Evolutionary conservation across 2,888 invertebrate species (phyloP).

Genomic region (Steinernema hermaphroditum): DNA sequence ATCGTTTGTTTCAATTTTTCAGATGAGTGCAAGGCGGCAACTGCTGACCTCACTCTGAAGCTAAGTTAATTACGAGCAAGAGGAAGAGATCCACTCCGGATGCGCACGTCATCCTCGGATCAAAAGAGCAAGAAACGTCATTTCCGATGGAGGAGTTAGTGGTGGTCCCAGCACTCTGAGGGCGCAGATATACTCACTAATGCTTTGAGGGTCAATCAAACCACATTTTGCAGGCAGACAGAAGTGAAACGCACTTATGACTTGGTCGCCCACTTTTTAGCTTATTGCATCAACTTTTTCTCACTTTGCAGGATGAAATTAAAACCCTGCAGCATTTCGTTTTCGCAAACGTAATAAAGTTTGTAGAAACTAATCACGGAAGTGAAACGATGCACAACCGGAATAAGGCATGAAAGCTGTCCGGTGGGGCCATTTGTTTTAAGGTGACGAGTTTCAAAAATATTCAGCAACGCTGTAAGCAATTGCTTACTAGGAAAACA

Average conservation of each 20-base stretch:
- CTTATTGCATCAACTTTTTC: neutral
- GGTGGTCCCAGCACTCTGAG: neutral
- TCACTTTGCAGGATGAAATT: neutral
- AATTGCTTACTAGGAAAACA: too few relatives aligned
- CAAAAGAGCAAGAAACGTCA: constrained; percentile 15
- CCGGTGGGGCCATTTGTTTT: too few relatives aligned
- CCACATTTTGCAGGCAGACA: neutral
- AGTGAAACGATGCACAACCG: neutral
- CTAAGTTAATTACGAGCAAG: constrained; percentile 7
- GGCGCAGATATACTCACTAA: too few relatives aligned
- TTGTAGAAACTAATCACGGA: neutral
- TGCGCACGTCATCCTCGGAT: neutral
- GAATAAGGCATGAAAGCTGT: neutral
- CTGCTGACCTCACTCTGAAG: neutral
- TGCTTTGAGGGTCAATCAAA: neutral
- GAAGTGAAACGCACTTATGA: neutral
- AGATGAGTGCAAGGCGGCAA: constrained; percentile 10
- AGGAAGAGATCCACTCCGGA: neutral
- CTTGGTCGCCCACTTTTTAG: too few relatives aligned
- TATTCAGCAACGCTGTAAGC: too few relatives aligned
- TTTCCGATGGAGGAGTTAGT: neutral
- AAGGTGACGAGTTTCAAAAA: too few relatives aligned
- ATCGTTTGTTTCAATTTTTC: constrained; percentile 24
- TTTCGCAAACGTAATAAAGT: neutral
- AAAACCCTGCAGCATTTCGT: neutral